phyloP scores from a whole-genome alignment of 1,140 invertebrate species.

The Radopholus similis region DNA sequence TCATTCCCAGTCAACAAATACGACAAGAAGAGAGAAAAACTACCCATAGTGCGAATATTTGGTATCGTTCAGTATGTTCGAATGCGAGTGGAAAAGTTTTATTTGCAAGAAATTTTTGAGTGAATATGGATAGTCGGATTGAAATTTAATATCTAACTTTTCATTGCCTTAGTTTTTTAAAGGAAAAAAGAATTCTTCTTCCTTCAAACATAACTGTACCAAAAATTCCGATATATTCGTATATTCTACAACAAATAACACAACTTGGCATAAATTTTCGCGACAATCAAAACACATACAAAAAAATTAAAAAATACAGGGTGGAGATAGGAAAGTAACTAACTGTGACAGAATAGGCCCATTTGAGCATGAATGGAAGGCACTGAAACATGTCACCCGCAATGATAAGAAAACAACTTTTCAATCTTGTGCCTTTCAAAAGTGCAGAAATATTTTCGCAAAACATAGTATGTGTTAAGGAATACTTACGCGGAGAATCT shows the following conservation, averaged over 20 bases:
- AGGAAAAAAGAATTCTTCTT: too few species aligned
- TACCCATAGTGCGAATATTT: too few species aligned
- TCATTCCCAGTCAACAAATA: not conserved
- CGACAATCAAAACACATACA: slow-evolving; percentile 22
- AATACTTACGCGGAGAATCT: slow-evolving; percentile 30
- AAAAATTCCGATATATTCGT: too few species aligned
- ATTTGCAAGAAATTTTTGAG: too few species aligned
- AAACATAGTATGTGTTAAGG: not conserved
- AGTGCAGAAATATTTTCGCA: not conserved
- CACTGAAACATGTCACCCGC: slow-evolving; percentile 32
- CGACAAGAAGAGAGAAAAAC: not conserved
- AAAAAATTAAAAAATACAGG: slow-evolving; percentile 10
- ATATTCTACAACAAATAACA: too few species aligned
- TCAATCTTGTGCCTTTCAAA: not conserved
- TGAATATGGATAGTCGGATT: too few species aligned
- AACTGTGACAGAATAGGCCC: slow-evolving; percentile 60
- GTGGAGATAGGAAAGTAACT: slow-evolving; percentile 23
- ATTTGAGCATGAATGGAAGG: slow-evolving; percentile 57
- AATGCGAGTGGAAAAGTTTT: too few species aligned
- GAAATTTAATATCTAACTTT: too few species aligned
- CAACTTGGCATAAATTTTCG: slow-evolving; percentile 5
- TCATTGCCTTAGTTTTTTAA: too few species aligned
- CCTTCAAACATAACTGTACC: too few species aligned
- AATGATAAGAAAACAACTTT: not conserved
- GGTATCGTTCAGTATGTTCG: too few species aligned